Base-by-base conservation (phyloP, 2,113 vertebrate species). In the Cyrtonyx montezumae region DNA sequence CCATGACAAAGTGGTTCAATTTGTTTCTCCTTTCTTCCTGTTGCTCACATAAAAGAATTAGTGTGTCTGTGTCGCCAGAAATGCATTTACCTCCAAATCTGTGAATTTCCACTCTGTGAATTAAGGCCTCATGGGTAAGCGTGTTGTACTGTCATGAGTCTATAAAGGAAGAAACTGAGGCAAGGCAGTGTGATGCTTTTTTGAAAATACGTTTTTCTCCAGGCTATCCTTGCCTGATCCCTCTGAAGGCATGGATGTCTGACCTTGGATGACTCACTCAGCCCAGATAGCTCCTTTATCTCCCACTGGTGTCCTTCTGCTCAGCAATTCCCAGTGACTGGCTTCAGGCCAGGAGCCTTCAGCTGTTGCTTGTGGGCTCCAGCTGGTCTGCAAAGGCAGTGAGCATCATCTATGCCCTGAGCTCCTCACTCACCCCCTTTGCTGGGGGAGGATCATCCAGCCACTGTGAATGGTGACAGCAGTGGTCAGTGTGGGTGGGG, bases 331-430 rank as follows among this genome's bases (percentile, higher is more conserved):
- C 69, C 84, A 4, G 1, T 14, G 73, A 11, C 68, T 88, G 91
- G 62, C 55, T 80, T 83, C 37, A 45, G 77, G 67, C 68, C 92
- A 93, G 63, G 23, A 62, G n/a, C 68, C 79, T 78, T 88, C 88
- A 80, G 79, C 79, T 94, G 81, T 23, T 85, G 34, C 51, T 20
- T 19, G 42, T 55, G 86, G 90, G 88, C 73, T 91, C 75, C 53
- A 61, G 48, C 76, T 88, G 48, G 45, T 80, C 79, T 93, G 59
- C 71, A 56, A 63, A 0, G 1, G 28, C 59, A n/a, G 8, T 49
- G 55, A 70, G 58, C 12, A 13, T 22, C 11, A 15, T 11, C 67
- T 13, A 2, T 26, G 37, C 63, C 45, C 26, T 43, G 40, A 66
- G 6, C 25, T 63, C 49, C 32, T 25, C 30, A 5, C 40, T 23